Evolutionary conservation across 2,113 vertebrate species (phyloP), one percentile per base, ranked within the genome.

Genomic region (Cavia aperea): DNA sequence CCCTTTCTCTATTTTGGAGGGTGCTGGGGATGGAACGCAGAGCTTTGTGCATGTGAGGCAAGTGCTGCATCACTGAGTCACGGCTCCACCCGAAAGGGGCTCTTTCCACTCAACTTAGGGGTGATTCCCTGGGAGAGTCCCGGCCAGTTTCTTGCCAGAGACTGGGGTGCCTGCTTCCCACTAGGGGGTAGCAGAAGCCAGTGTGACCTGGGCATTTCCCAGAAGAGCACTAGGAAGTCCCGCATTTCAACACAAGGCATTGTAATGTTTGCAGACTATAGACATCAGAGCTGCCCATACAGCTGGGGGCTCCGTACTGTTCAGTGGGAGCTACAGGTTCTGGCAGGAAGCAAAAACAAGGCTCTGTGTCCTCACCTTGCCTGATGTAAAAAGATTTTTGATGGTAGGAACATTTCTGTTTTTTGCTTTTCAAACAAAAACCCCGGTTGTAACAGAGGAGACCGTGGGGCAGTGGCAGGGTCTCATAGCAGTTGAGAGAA

Each of bases 151-250:
- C 68, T 91, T 49, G 2, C 46, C 2, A 8, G 46, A 65, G 46
- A 31, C 24, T 0, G 24, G 79, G 36, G 63, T 63, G 24, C 36
- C 78, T 23, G 0, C 29, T 43, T n/a, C 26, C 86, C 94, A 75
- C 54, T 9, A 85, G 92, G 88, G 88, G 94, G 81, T 93, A 85
- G 94, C 93, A 1, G 18, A 31, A 14, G 15, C 43, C 2, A 24
- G 39, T 8, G 36, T 24, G 46, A 62, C 54, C 46, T 54, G 75
- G 33, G 33, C 29, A 79, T 90, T 84, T 18, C 82, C 36, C 5
- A 31, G 56, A 43, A 39, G 60, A 63, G 31, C 33, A 1, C 36
- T 15, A 16, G 68, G 26, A 11, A 16, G 6, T 7, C 78, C 7
- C 36, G 29, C 23, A 1, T 51, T 23, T 81, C 46, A 2, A 0